phyloP scores from a whole-genome alignment of 2,113 vertebrate species.

The Tyrannus savana region DNA sequence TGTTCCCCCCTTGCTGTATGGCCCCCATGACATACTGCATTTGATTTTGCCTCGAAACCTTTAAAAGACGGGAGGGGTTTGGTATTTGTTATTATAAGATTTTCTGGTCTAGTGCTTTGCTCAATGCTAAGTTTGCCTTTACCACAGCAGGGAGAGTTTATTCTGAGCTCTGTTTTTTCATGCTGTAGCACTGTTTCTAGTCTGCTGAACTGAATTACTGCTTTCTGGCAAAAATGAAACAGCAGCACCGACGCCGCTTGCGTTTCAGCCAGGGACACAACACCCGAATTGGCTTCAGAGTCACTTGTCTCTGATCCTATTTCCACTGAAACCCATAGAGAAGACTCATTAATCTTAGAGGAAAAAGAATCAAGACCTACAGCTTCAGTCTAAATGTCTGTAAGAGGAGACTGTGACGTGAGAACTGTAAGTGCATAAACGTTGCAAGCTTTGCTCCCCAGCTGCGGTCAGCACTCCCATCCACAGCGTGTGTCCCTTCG shows the following conservation, averaged over 20 bases:
- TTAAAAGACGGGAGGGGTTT: background rate
- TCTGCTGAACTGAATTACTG: background rate
- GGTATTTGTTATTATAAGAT: conserved; percentile 14
- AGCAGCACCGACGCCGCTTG: background rate
- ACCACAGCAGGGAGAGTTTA: conserved; percentile 29
- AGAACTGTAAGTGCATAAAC: background rate
- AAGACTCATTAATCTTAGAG: background rate
- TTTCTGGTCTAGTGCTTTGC: conserved; percentile 40
- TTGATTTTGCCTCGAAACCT: conserved; percentile 25
- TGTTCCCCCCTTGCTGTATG: background rate
- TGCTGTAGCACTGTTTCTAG: conserved; percentile 16
- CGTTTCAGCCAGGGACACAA: background rate
- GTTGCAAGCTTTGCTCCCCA: rapidly evolving
- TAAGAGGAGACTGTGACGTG: background rate
- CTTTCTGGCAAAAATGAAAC: background rate
- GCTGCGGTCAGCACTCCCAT: rapidly evolving
- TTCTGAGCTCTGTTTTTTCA: background rate
- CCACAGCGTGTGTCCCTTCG: background rate
- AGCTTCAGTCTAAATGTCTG: background rate
- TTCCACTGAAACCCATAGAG: background rate
- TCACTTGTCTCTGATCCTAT: background rate
- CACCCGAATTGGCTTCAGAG: background rate
- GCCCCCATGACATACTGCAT: background rate
- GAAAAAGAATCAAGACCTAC: background rate
- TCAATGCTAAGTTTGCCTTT: background rate